phyloP scores from a whole-genome alignment of 2,888 invertebrate genomes.

The Drosophila meridionalis region DNA sequence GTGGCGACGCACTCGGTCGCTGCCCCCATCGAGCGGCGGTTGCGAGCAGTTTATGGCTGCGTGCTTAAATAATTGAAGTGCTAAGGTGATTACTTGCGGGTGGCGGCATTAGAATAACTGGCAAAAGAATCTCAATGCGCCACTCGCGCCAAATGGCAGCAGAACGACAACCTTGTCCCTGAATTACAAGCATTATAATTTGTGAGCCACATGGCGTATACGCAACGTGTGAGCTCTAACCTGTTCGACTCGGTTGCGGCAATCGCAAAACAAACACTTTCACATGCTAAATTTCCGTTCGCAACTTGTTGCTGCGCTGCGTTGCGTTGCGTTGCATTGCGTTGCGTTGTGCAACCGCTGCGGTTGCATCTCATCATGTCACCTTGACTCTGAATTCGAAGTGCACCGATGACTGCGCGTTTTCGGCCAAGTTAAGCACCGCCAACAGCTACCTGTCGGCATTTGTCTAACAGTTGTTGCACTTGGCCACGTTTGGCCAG shows the following conservation, averaged over 20 bases:
- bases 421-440: slow-evolving; percentile 30
- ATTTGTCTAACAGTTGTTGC: slow-evolving; percentile 21
- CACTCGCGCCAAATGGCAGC: slow-evolving; percentile 9
- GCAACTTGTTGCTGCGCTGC: slow-evolving; percentile 38
- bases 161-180: slow-evolving; percentile 65
- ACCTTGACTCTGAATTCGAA: slow-evolving; percentile 72
- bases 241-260: slow-evolving; percentile 40
- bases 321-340: slow-evolving; percentile 35
- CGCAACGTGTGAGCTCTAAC: slow-evolving; percentile 54
- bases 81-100: slow-evolving; percentile 65
- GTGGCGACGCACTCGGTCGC: slow-evolving; percentile 42
- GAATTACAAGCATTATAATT: slow-evolving; percentile 29
- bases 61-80: slow-evolving; percentile 59
- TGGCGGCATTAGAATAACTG: slow-evolving; percentile 64
- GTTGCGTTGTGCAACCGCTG: slow-evolving; percentile 57
- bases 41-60: slow-evolving; percentile 55
- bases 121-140: slow-evolving; percentile 56
- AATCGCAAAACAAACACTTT: slow-evolving; percentile 56
- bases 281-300: slow-evolving; percentile 71
- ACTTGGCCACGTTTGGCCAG: slow-evolving; percentile 34
- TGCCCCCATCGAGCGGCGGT: slow-evolving; percentile 38
- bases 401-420: slow-evolving; percentile 39
- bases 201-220: slow-evolving; percentile 49
- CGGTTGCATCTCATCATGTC: slow-evolving; percentile 60
- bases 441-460: slow-evolving; percentile 33